Conservation (phyloP, 2,797 vertebrate genomes). For the Dallia pectoralis region DNA sequence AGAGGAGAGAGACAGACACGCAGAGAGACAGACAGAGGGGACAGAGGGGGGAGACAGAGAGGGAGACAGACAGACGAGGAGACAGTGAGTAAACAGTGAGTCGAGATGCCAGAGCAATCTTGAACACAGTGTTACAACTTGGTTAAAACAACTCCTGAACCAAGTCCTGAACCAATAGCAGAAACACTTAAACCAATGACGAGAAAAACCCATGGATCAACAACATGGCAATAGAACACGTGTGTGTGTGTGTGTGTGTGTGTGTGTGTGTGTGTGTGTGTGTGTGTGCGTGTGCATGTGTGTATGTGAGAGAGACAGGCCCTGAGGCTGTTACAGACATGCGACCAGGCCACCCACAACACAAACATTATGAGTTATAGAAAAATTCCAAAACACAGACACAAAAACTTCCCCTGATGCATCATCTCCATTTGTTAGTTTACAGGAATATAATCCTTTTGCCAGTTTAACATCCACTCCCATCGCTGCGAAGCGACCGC, state of each 20-base stretch:
- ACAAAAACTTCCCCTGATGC: conserved; percentile 52
- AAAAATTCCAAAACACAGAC: conserved; percentile 41
- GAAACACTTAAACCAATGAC: conserved; percentile 43
- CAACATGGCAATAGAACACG: conserved; percentile 41
- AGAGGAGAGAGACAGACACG: background rate
- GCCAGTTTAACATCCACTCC: conserved; percentile 47
- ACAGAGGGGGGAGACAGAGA: no score
- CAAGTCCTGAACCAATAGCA: conserved; percentile 42
- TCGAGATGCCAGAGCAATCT: conserved; percentile 19
- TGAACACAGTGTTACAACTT: conserved; percentile 32
- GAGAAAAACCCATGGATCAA: conserved; percentile 41
- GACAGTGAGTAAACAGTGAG: conserved; percentile 22
- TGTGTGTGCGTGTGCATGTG: conserved; percentile 26
- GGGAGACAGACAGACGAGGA: conserved; percentile 30
- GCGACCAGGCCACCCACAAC: conserved; percentile 40
- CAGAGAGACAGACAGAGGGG: no score
- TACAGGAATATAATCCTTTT: conserved; percentile 57
- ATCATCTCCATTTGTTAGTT: conserved; percentile 62
- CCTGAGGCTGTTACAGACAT: conserved; percentile 34
- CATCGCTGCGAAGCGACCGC: conserved; percentile 31
- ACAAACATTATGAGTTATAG: conserved; percentile 55
- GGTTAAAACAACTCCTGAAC: conserved; percentile 32
- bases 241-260: conserved; percentile 36
- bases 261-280: conserved; percentile 20
- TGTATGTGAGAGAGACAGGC: conserved; percentile 13